Base-by-base conservation (phyloP, 92 coral and sea anemone species). In the Porites lobata region DNA sequence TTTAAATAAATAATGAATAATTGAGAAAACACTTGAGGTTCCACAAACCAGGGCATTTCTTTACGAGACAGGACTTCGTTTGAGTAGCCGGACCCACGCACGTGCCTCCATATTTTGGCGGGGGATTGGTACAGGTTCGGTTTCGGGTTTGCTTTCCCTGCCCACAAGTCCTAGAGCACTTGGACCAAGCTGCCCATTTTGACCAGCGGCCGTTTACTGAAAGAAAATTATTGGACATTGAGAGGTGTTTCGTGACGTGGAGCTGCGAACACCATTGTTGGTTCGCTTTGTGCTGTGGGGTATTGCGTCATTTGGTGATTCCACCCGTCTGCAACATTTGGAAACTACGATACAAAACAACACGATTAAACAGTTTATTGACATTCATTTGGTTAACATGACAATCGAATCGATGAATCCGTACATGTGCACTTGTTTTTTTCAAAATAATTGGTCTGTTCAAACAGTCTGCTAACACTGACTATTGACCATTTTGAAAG, bases 111-210 rank as follows among this genome's bases (percentile, higher is more conserved):
- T 86, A 29, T 12, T 84, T 29, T 47, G 93, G 93, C 12, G 70
- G 84, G 66, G 93, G 93, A 32, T 90, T 85, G 51, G 90, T 80
- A 69, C 93, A 90, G 50, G 86, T 78, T 47, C 93, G 75, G 4
- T 57, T 51, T 18, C 93, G 93, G 7, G 53, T 56, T 70, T 80
- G 67, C 8, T 77, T 66, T 52, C 93, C 93, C 12, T 80, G 8
- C 17, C 93, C 93, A 90, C 93, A 90, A 50, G 78, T 59, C 90
- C 80, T 90, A 12, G 93, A 78, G 78, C 93, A 90, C 84, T 59
- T 8, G 10, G 90, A 79, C 93, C 93, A 90, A n/a, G 86, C 72
- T 5, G 73, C 50, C 93, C 93, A 90, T 21, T 14, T 19, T 56
- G 86, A 56, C 86, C 86, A 81, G 68, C 86, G 86, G 18, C 86